Base-by-base conservation (phyloP, 2,113 vertebrate species). In the Anseranas semipalmata region DNA sequence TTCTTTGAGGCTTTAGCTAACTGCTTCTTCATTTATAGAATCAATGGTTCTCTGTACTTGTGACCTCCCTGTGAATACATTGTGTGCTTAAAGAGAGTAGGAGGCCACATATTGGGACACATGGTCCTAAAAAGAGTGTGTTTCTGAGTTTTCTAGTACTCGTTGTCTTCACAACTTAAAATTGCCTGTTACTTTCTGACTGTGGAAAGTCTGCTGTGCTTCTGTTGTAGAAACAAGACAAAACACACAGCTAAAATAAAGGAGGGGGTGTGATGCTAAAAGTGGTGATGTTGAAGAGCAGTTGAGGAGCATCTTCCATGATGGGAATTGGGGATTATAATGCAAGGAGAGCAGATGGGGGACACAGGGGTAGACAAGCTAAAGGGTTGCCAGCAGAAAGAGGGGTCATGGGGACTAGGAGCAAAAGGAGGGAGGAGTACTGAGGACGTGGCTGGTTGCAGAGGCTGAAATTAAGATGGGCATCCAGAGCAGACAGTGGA, bases 41-140 rank as follows among this genome's bases (percentile, higher is more conserved):
- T 45, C 10, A 6, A 16, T 8, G 9, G 39, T 67, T 32, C 21
- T 39, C 7, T 27, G 24, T 52, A 30, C 27, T 3, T 9, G 17
- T 46, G 25, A 24, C 71, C 10, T 66, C 24, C 50, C 16, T 43
- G 15, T 39, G 33, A 56, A 17, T 32, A 21, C 0, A 0, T 20
- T 48, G 20, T 79, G 37, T 35, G 15, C 1, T 0, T 21, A 39
- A 53, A 15, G 32, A 37, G 37, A 65, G 14, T 8, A 46, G 12
- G 33, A n/a, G 27, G 43, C 41, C 32, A 39, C 24, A 48, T 41
- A 39, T 4, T 7, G 16, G 50, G 9, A 37, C 66, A 12, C 12
- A 3, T 45, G 17, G 32, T 73, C 25, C 13, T 33, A n/a, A 35
- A 73, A 48, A 33, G 35, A 15, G 7, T 0, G 1, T 15, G 2